These are phyloP conservation scores for Paracyprichromis sp. DNA, from an alignment of 2,113 vertebrate genomes.

Conservation along the genomic window DNA sequence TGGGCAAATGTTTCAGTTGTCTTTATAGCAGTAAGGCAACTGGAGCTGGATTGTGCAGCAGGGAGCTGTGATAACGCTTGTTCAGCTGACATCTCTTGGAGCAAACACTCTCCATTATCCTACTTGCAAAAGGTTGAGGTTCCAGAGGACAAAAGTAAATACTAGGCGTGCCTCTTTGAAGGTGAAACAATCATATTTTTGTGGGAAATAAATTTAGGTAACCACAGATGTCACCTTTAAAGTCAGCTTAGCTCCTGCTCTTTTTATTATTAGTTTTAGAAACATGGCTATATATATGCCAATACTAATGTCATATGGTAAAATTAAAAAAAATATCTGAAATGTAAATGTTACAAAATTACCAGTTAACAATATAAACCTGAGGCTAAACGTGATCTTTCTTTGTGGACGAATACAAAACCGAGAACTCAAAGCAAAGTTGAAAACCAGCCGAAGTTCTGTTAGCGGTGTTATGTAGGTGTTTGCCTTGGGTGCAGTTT, in stretches of 20 bases:
- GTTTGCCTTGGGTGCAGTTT: neutral
- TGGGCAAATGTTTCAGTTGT: conserved; percentile 11
- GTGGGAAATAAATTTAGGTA: neutral
- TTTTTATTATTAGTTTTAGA: neutral
- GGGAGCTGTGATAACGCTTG: neutral
- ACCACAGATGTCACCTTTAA: neutral
- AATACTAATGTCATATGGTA: neutral
- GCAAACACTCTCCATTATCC: conserved; percentile 12
- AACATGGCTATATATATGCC: neutral
- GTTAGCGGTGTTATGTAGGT: neutral
- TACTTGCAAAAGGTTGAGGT: neutral
- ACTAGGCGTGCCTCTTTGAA: neutral
- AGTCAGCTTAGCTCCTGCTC: neutral
- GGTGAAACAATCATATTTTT: neutral
- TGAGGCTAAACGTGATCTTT: neutral
- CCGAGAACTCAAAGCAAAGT: neutral
- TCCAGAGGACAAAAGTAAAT: neutral
- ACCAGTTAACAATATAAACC: neutral
- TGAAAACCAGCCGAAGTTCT: neutral
- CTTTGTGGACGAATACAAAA: neutral
- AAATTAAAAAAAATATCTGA: neutral
- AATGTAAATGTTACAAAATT: neutral
- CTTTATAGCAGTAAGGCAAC: conserved; percentile 13
- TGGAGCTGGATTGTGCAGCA: neutral
- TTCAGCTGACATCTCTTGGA: conserved; percentile 6